phyloP scores from a whole-genome alignment of 2,888 invertebrate genomes.

The Crepidodera aurea region DNA sequence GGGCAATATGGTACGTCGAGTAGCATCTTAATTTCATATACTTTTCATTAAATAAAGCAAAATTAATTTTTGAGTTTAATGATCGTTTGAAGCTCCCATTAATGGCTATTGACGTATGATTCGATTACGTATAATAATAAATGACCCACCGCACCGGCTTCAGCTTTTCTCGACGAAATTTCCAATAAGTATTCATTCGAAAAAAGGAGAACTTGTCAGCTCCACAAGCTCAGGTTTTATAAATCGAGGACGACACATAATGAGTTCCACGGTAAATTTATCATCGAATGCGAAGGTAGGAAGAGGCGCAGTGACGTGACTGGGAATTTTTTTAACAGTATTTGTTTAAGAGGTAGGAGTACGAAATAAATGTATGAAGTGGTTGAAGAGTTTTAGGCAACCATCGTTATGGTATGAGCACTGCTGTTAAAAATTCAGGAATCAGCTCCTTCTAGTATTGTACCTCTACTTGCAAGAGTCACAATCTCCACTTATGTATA shows the following conservation, averaged over 20 bases:
- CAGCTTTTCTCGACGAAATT: slow-evolving; percentile 16
- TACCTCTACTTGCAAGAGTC: too few species aligned
- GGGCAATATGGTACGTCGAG: too few species aligned
- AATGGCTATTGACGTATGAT: slow-evolving; percentile 13
- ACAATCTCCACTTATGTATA: too few species aligned
- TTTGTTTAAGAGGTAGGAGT: not conserved
- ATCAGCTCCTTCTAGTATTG: too few species aligned
- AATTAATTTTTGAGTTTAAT: too few species aligned
- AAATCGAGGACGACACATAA: slow-evolving; percentile 48
- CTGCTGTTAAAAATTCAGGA: too few species aligned
- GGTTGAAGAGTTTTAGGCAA: too few species aligned
- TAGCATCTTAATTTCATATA: too few species aligned
- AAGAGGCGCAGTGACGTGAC: slow-evolving; percentile 5
- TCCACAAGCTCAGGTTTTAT: slow-evolving; percentile 28
- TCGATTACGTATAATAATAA: slow-evolving; percentile 23
- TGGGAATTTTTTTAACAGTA: not conserved
- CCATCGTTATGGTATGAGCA: too few species aligned
- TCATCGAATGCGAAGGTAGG: slow-evolving; percentile 56
- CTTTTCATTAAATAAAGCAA: too few species aligned
- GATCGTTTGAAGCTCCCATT: not conserved
- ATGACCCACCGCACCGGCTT: slow-evolving; percentile 18
- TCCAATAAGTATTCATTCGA: slow-evolving; percentile 23
- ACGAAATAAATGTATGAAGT: too few species aligned
- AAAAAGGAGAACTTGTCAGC: slow-evolving; percentile 7
- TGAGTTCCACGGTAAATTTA: slow-evolving; percentile 58